Base-by-base conservation (phyloP, 2,888 invertebrate genomes). In the Eremobia ochroleuca region DNA sequence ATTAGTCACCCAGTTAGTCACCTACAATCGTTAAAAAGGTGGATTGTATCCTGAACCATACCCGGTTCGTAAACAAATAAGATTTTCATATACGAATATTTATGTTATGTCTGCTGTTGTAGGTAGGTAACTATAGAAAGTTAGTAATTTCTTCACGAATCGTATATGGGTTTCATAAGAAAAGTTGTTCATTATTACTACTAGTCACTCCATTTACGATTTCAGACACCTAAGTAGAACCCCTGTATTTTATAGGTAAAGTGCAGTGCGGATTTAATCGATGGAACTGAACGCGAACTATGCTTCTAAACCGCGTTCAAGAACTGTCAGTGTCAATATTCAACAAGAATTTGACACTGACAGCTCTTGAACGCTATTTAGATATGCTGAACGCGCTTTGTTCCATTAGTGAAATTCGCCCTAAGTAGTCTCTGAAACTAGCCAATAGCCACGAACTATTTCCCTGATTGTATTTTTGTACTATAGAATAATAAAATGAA, bases 401-500 rank as follows among this genome's bases (percentile, higher is more conserved):
- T 25, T 62, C 28, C 2, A n/a, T 21, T 40, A 40, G 18, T 18
- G 4, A 31, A 13, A 31, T 11, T 34, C n/a, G 3, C 34, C 9
- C 1, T 43, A 9, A 1, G 11, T 34, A 71, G 21, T 13, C 6
- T 6, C 34, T 52, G 15, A 4, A 15, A 9, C 13, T 64, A 65
- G 9, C 46, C 8, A 61, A 61, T 59, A 66, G 49, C 43, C 31
- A 52, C 40, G 76, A 87, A 83, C 82, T 79, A 71, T 85, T 87
- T 86, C 83, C 87, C 85, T 85, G 87, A 87, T 87, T 90, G 87
- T 87, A 85, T 64, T 74, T 76, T 79, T 77, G 59, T 81, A 79
- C 62, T 69, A 72, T 76, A 83, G 40, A 64, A 76, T 70, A 81
- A 71, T 66, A 58, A 71, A 67, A 40, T 46, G 40, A 76, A 78